Evolutionary conservation across 2,113 vertebrate species (phyloP).

Genomic region (Alaudala cheleensis): DNA sequence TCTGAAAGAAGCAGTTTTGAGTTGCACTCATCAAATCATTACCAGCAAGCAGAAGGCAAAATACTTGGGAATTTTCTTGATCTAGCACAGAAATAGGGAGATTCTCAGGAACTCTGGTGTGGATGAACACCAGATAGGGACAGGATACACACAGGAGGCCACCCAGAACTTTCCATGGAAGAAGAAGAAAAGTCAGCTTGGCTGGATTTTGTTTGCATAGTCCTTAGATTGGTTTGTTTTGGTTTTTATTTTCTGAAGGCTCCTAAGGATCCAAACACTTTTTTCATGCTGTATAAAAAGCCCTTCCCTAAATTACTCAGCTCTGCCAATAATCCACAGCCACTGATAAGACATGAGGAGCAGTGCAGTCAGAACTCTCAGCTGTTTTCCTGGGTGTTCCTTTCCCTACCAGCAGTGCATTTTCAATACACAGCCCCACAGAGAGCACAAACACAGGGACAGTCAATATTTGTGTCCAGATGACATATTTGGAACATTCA

Average conservation of each 20-base stretch:
- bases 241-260: background rate
- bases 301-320: background rate
- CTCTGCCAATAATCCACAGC: background rate
- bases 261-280: background rate
- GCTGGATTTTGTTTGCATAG: background rate
- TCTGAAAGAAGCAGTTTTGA: background rate
- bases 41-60: background rate
- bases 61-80: background rate
- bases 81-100: background rate
- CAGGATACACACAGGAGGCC: background rate
- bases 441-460: background rate
- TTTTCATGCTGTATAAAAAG: background rate
- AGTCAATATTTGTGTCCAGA: slow-evolving; percentile 48
- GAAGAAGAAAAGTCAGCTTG: background rate
- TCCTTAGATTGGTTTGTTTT: background rate
- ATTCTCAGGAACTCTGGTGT: background rate
- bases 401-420: background rate
- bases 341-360: background rate
- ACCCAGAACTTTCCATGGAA: background rate
- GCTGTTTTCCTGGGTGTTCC: background rate
- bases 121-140: background rate
- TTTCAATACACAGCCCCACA: background rate
- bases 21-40: background rate
- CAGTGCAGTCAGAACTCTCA: background rate
- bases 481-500: slow-evolving; percentile 48